These are phyloP conservation scores for Cathartes aura DNA, from an alignment of 2,113 vertebrate species.

Conservation along the genomic window DNA sequence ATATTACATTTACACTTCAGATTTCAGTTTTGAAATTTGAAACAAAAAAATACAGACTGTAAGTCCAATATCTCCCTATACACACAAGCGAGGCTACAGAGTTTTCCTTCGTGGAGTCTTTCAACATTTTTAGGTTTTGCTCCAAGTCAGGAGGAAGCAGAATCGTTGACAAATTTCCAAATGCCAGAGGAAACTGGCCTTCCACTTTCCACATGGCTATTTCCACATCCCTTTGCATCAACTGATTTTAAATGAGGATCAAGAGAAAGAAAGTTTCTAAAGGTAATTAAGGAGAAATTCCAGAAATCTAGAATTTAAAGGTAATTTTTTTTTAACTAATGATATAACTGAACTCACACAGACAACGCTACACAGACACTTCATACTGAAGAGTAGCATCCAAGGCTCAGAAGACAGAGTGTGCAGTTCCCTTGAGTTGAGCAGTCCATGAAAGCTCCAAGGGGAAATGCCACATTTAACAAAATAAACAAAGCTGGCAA, in stretches of 20 bases:
- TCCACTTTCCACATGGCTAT: not conserved
- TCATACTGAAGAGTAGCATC: not conserved
- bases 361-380: not conserved
- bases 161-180: not conserved
- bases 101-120: not conserved
- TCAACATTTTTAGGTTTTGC: not conserved
- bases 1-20: not conserved
- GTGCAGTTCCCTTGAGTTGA: not conserved
- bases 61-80: not conserved
- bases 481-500: conserved; percentile 10
- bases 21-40: not conserved
- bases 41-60: not conserved
- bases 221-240: not conserved
- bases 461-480: not conserved
- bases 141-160: not conserved
- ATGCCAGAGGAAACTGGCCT: not conserved
- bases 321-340: not conserved
- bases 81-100: not conserved
- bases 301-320: not conserved
- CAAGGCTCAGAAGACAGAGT: not conserved
- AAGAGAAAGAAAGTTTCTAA: not conserved
- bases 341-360: not conserved
- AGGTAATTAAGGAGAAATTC: not conserved
- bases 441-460: not conserved
- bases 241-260: not conserved